Evolutionary conservation across 2,797 vertebrate species (phyloP), one percentile per base, ranked within the genome.

Genomic region (Eurystomus glaucurus): DNA sequence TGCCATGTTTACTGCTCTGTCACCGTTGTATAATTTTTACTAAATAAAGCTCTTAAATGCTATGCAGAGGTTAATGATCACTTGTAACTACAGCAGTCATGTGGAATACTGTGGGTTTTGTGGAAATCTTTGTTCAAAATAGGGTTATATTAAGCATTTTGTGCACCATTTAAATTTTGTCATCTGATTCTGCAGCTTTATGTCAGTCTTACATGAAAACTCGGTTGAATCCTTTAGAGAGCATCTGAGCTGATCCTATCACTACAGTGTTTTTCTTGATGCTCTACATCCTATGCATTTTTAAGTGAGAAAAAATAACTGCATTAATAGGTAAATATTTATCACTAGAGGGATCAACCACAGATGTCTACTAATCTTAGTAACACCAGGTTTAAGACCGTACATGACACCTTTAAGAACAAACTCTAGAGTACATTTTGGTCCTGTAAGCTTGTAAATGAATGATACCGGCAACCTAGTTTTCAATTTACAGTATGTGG

Each of bases 31-130:
- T 80, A 70, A 79, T 81, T 96, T 89, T 87, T 82, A 65, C 76
- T 91, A 90, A 96, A 79, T 85, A 93, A 96, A 93, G 55, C 65
- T 84, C 52, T 55, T 94, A 77, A 78, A 83, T 86, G 33, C 33
- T 61, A 31, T 62, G 31, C 74, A 90, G 74, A 93, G 58, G 64
- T 82, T 95, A 93, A 94, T 68, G 37, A 78, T 79, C 54, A 52
- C 50, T 93, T 93, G 25, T 14, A 96, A 89, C 39, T 93, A 28
- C 48, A 87, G 35, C 55, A 79, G 52, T 81, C 37, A 57, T 41
- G 41, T 52, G 58, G 69, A 88, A 77, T 78, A 68, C 60, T 69
- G 58, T 76, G 37, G 17, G 11, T 37, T 93, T 95, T 77, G 19
- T 51, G 45, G 18, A 58, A 78, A 75, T 74, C 10, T 65, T 75